Evolutionary conservation across 2,113 vertebrate species (phyloP), one percentile per base, ranked within the genome.

Genomic region (Ciconia stormi): DNA sequence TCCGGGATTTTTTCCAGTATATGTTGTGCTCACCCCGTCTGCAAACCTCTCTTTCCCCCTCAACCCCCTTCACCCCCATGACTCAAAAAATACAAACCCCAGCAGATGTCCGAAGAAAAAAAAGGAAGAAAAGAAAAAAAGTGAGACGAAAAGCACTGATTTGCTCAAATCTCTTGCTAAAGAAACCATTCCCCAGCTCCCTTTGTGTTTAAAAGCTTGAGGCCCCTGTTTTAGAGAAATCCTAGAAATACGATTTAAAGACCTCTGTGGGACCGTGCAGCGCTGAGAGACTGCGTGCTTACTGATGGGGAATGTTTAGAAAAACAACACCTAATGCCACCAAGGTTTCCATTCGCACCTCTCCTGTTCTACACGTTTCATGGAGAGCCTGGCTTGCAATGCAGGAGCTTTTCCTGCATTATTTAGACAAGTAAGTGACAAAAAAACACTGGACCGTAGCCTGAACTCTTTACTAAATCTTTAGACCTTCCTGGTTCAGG

Each of bases 241-340:
- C 72, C 87, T 96, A 97, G 92, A 96, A 97, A 96, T 89, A 96
- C 58, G 44, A 23, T 91, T 97, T 97, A 96, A 97, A 97, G 93
- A 84, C 32, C 96, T 98, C 86, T 0, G 38, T 82, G 97, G 95
- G 96, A 94, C 85, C 0, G 2, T 55, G 87, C 67, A 56, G 79
- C 2, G 0, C 89, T 86, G 65, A 93, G 95, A 95, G 89, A 11
- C 86, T 59, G 90, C 63, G 8, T 91, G 82, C 94, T 96, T 96
- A 84, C 87, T 97, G 93, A 82, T 77, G 95, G 94, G 47, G 95
- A 97, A 95, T 97, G 96, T 93, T 98, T 97, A 71, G 95, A 93
- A 96, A 97, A 98, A 95, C 93, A 97, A 89, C 96, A 93, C 84
- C 86, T 96, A 90, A 94, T 86, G 92, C 86, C 96, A 96, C 93